Evolutionary conservation across 23 tunicate species (phyloP), one percentile per base, ranked within the genome.

Genomic region (Oikopleura vanhoeffeni): DNA sequence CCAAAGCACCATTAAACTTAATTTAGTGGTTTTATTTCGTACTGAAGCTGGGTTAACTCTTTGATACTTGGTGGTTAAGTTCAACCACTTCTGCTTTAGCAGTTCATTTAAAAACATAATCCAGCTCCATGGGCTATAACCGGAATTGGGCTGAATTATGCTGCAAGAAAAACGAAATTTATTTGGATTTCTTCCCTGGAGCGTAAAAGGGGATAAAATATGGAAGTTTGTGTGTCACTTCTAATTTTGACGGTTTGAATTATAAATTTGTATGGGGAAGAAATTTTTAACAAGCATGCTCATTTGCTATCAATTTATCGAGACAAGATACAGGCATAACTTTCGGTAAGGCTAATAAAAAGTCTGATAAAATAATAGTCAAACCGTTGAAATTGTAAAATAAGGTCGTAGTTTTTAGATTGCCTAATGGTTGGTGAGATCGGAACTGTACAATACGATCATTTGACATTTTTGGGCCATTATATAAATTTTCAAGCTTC

Each of bases 101-200:
- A n/a, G 87, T 90, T 1, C 98, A 93, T 67, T 67, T 93, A 41
- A 93, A 93, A 76, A 90, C 90, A 28, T 93, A 91, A n/a, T 84
- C 98, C 98, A 0, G 83, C 85, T 40, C 76, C 88, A 76, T 89
- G 86, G 76, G 41, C 89, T 40, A 67, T 93, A 39, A 83, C 88
- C n/a, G n/a, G n/a, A 3, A 40, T 92, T 40, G 76, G 85, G 75
- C 76, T 92, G 33, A 89, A 49, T 18, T 49, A 49, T 18, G 60
- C 60, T 18, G 60, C 8, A n/a, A n/a, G n/a, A n/a, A n/a, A n/a
- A n/a, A n/a, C 8, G 18, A 18, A 49, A 49, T 8, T 18, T 49
- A 0, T 41, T 84, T 1, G 49, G 40, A 13, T 88, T 83, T 41
- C 34, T 88, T 1, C 40, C 67, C 27, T 83, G 87, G 0, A 42